Percentiles rank a stretch among this genome's conserved stretches.
phyloP scores from a whole-genome alignment of 2,888 invertebrate genomes.

The Mongoloraphidia duomilia region DNA sequence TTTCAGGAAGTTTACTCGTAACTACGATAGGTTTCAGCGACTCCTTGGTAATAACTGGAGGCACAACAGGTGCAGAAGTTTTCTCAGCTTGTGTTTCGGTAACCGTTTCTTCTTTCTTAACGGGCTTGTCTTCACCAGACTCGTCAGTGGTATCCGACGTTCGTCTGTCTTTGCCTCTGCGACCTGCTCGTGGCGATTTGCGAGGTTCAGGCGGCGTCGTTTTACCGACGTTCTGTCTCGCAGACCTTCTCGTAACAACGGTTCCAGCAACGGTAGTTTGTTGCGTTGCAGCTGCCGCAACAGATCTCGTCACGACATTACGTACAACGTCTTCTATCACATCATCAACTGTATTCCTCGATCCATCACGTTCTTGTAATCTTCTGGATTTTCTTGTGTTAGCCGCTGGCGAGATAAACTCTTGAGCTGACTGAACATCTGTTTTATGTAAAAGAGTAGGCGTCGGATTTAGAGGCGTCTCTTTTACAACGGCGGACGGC shows the following conservation, averaged over 20 bases:
- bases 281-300: constrained; percentile 21
- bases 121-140: constrained; percentile 41
- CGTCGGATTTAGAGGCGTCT: constrained; percentile 34
- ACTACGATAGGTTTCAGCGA: too few relatives aligned
- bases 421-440: constrained; percentile 42
- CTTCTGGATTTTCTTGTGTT: constrained; percentile 72
- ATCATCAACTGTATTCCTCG: constrained; percentile 68
- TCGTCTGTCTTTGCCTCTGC: constrained; percentile 47
- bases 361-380: constrained; percentile 62
- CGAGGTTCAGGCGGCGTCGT: constrained; percentile 25
- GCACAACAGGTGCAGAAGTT: too few relatives aligned
- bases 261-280: neutral
- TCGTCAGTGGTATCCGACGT: constrained; percentile 47
- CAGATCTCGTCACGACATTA: constrained; percentile 36
- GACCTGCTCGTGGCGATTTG: constrained; percentile 49
- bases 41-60: too few relatives aligned
- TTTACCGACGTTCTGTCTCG: constrained; percentile 3
- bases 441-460: constrained; percentile 35
- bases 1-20: neutral
- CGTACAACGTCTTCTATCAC: constrained; percentile 81
- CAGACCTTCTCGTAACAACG: neutral
- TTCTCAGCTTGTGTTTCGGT: constrained; percentile 1
- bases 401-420: constrained; percentile 44
- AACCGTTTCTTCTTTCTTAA: constrained; percentile 22
- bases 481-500: constrained; percentile 32